Evolutionary conservation across 1,140 invertebrate species (phyloP).

Genomic region (Nasonia longicornis): DNA sequence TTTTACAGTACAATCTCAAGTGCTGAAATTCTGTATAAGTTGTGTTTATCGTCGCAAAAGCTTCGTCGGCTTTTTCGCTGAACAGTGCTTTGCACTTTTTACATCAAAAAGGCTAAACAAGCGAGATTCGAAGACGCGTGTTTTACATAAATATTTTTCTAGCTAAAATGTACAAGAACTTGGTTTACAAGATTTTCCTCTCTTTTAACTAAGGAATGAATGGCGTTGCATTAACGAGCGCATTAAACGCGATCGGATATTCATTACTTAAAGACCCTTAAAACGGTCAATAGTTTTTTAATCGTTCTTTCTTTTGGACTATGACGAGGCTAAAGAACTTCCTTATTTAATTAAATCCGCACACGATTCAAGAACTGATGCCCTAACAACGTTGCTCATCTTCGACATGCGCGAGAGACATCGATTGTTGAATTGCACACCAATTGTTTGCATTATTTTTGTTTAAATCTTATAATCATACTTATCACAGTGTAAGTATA

Average conservation of each 20-base stretch:
- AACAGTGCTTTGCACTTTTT: background rate
- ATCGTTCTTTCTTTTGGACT: constrained; percentile 34
- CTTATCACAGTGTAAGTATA: constrained; percentile 60
- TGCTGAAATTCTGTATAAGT: constrained; percentile 5
- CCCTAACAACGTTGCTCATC: background rate
- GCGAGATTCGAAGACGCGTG: constrained; percentile 42
- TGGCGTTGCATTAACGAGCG: constrained; percentile 39
- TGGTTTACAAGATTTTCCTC: constrained; percentile 36
- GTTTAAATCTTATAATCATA: constrained; percentile 51
- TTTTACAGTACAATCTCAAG: constrained; percentile 24
- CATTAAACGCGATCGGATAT: constrained; percentile 24
- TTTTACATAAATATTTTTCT: constrained; percentile 48
- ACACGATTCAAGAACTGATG: constrained; percentile 42
- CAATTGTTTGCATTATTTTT: constrained; percentile 33
- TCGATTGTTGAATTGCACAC: constrained; percentile 41
- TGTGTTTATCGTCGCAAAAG: background rate
- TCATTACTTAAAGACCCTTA: background rate
- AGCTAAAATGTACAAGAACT: constrained; percentile 49
- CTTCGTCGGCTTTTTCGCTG: background rate
- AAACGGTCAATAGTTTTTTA: constrained; percentile 22
- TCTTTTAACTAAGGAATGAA: constrained; percentile 52
- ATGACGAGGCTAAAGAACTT: constrained; percentile 34
- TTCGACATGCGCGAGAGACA: constrained; percentile 17
- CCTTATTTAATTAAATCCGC: constrained; percentile 34
- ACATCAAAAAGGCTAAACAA: constrained; percentile 36